phyloP scores from a whole-genome alignment of 2,888 invertebrate genomes.

The Hydroisotoma schaefferi region DNA sequence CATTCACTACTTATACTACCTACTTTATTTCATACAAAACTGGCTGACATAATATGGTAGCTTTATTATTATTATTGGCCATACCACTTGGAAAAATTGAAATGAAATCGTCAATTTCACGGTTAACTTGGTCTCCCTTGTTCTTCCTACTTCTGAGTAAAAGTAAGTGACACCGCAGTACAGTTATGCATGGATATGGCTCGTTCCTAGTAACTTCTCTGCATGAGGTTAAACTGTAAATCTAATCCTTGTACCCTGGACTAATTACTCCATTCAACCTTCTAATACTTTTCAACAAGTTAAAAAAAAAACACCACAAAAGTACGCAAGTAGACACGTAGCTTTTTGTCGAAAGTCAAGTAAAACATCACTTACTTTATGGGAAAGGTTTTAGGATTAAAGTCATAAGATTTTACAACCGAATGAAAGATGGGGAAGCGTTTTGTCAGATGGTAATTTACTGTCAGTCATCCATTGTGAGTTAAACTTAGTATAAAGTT shows the following conservation, averaged over 20 bases:
- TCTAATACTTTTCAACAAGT: neutral
- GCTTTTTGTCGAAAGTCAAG: neutral
- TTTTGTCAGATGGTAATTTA: conserved; percentile 6
- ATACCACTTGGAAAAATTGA: neutral
- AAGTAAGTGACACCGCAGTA: neutral
- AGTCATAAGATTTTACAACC: no score
- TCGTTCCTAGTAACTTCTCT: neutral
- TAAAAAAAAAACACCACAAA: no score
- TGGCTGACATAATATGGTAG: no score
- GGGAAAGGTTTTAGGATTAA: no score
- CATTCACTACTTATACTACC: no score
- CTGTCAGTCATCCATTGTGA: neutral
- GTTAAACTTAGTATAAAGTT: neutral
- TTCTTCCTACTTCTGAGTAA: no score
- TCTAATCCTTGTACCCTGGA: neutral
- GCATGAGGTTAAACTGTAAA: conserved; percentile 5
- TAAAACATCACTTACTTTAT: neutral
- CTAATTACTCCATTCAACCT: conserved; percentile 3
- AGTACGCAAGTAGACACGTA: neutral
- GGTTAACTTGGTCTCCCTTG: conserved; percentile 3
- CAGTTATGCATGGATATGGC: neutral
- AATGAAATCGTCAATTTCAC: conserved; percentile 1
- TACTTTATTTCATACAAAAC: no score
- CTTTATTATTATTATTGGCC: no score
- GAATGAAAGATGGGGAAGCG: no score